A percentile compares a stretch with the other conserved stretches of the same genome.
phyloP scores from a whole-genome alignment of 2,797 vertebrate species.

The Perodicticus potto region DNA sequence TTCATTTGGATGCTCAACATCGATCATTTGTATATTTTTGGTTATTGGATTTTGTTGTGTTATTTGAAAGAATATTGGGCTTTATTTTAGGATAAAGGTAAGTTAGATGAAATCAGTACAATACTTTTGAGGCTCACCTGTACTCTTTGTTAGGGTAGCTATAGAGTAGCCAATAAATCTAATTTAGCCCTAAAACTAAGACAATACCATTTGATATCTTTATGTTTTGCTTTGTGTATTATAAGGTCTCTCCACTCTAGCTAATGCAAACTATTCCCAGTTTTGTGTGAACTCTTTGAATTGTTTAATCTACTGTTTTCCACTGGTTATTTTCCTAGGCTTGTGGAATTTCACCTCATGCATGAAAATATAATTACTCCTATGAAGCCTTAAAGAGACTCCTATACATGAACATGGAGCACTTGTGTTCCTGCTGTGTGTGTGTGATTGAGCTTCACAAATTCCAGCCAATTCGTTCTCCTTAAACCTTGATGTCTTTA shows the following conservation, averaged over 20 bases:
- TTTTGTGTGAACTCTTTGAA: neutral
- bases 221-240: neutral
- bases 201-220: neutral
- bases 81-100: neutral
- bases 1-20: conserved; percentile 6
- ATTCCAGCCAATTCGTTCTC: neutral
- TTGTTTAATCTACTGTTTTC: neutral
- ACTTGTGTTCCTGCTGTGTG: neutral
- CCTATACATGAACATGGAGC: neutral
- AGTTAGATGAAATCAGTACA: neutral
- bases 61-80: neutral
- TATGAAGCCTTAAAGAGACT: neutral
- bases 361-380: neutral
- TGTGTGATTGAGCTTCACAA: neutral
- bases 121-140: neutral
- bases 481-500: neutral
- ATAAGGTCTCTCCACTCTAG: neutral
- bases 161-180: neutral
- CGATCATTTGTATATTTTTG: neutral
- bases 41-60: neutral
- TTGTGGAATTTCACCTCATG: neutral
- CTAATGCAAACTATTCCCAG: neutral
- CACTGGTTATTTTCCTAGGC: neutral
- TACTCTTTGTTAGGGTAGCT: neutral
- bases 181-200: neutral